phyloP scores from a whole-genome alignment of 2,113 vertebrate genomes.

The Tetrao urogallus region DNA sequence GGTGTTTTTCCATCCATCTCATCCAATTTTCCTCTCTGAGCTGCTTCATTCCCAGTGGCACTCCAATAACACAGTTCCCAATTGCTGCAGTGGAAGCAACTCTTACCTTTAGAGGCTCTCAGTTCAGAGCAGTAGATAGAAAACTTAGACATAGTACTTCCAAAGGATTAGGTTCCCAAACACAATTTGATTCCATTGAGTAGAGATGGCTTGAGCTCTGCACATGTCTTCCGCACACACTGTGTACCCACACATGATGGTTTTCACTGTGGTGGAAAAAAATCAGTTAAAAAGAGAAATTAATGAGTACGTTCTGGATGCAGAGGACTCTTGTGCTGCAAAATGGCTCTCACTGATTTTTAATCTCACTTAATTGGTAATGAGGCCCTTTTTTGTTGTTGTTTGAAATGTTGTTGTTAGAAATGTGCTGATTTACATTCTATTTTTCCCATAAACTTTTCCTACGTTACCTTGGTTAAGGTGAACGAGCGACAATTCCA shows the following conservation, averaged over 20 bases:
- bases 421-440: background rate
- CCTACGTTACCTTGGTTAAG: background rate
- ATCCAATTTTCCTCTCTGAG: accelerated
- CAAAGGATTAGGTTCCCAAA: background rate
- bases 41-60: background rate
- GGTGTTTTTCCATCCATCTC: background rate
- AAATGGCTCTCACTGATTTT: background rate
- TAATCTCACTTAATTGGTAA: background rate
- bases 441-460: background rate
- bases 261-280: background rate
- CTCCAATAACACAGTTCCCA: background rate
- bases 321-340: background rate
- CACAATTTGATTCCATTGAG: accelerated
- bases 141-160: background rate
- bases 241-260: accelerated
- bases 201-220: accelerated
- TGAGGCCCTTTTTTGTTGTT: background rate
- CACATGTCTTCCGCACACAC: accelerated
- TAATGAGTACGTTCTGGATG: background rate
- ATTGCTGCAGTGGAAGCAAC: background rate
- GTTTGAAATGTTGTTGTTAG: background rate
- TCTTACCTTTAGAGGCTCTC: background rate
- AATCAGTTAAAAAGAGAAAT: background rate
- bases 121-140: background rate
- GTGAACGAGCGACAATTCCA: background rate